Base-by-base conservation (phyloP, 2,888 invertebrate species). In the Amblyteles armatorius region DNA sequence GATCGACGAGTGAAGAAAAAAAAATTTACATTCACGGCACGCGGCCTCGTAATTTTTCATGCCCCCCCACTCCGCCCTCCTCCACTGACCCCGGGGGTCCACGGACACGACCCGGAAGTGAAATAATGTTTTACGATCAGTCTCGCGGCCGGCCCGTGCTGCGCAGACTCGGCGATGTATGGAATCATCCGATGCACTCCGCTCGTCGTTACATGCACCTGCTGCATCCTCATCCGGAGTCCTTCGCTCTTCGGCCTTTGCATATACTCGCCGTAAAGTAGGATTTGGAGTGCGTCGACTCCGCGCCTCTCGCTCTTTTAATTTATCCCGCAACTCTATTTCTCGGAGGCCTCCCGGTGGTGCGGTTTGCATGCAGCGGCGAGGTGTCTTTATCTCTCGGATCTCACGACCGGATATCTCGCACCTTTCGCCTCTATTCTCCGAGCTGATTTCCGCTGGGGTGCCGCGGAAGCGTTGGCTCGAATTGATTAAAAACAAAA, bases 261-360 rank as follows among this genome's bases (percentile, higher is more conserved):
- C 88, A 90, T 88, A 89, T 88, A 88, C 90, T 88, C 79, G 88
- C 83, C 86, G 86, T 89, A 90, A 90, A 89, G 86, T 86, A 87
- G 86, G 86, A 89, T 88, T 87, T 87, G 77, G 80, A 83, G 76
- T 67, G 82, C 71, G 73, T 69, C 72, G 67, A 44, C 60, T 26
- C 36, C 36, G n/a, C 77, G 50, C 52, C 33, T 63, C 40, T 11
- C 83, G 73, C 73, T 44, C 78, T 80, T 72, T 79, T 86, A 86
- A 86, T 86, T 88, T 86, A 88, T 83, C 86, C 82, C 60, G 77
- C 83, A 71, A 78, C 83, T 88, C 73, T 77, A 87, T 87, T 86
- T 82, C 74, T 67, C 74, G 33, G 65, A 11, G 67, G 55, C 78
- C 44, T 69, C 63, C 33, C 13, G 36, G 6, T 29, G 63, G 16